Percentiles rank a stretch among this genome's conserved stretches.
These are phyloP conservation scores for Phaetusa simplex DNA, from an alignment of 2,113 vertebrate species.

Conservation along the genomic window DNA sequence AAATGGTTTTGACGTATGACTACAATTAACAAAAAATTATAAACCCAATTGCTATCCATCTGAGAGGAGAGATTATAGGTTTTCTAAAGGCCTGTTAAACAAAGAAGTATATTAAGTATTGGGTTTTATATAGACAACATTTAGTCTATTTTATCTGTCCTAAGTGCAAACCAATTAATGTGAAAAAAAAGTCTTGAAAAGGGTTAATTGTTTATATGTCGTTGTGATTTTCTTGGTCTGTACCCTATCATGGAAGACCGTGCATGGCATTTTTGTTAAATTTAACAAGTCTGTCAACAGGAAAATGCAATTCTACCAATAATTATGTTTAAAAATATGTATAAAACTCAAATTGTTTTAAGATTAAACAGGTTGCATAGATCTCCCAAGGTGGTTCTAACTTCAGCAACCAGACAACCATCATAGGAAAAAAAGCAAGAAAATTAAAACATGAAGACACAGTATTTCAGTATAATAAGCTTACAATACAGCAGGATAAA, in stretches of 20 bases:
- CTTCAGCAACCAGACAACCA: background rate
- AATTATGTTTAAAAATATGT: background rate
- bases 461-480: background rate
- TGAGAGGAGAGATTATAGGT: background rate
- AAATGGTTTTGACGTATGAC: background rate
- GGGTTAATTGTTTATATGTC: background rate
- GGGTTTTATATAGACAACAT: background rate
- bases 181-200: background rate
- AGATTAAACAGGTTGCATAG: background rate
- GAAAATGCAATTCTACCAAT: background rate
- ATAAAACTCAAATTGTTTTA: background rate
- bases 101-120: background rate
- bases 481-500: background rate
- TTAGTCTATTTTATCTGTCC: background rate
- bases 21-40: background rate
- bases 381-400: background rate
- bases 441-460: background rate
- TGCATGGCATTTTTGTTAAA: background rate
- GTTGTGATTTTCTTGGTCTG: background rate
- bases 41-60: background rate
- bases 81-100: background rate
- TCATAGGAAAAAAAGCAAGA: background rate
- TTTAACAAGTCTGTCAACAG: background rate
- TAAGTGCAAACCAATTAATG: background rate
- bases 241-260: fast-evolving